A percentile compares a stretch with the other conserved stretches of the same genome.
Conservation (phyloP, 2,113 vertebrate species). For the Crypturellus undulatus region DNA sequence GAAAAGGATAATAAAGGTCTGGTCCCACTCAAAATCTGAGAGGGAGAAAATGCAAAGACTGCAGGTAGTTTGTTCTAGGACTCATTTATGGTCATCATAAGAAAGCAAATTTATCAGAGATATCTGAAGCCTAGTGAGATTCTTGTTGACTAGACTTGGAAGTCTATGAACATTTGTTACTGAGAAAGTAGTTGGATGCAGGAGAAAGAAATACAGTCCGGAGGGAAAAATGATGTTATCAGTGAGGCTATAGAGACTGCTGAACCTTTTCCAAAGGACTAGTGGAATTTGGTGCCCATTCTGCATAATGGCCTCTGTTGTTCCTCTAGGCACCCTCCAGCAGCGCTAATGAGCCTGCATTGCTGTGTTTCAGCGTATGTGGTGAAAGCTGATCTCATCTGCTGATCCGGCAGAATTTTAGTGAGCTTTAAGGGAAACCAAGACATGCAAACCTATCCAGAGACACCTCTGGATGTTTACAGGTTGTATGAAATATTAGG, state of each 20-base stretch:
- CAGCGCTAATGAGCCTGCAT: rapidly evolving
- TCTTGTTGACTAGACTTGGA: neutral
- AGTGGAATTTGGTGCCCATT: neutral
- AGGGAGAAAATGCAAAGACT: neutral
- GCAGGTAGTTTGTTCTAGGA: neutral
- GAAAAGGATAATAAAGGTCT: neutral
- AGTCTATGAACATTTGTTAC: neutral
- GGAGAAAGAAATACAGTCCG: neutral
- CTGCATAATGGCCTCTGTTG: neutral
- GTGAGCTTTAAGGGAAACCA: neutral
- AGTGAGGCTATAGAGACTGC: neutral
- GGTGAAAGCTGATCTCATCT: neutral
- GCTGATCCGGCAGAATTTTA: neutral
- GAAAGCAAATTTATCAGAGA: neutral
- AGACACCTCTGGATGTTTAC: neutral
- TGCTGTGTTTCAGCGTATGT: neutral
- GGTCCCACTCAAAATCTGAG: neutral
- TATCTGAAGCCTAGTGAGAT: neutral
- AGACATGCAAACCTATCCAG: neutral
- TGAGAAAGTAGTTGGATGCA: neutral
- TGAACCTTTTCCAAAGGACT: neutral
- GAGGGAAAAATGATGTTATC: neutral
- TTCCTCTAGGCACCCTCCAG: neutral
- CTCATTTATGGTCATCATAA: neutral
- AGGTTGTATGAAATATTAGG: neutral